Evolutionary conservation across 2,888 invertebrate species (phyloP).

Genomic region (Mesoligia furuncula): DNA sequence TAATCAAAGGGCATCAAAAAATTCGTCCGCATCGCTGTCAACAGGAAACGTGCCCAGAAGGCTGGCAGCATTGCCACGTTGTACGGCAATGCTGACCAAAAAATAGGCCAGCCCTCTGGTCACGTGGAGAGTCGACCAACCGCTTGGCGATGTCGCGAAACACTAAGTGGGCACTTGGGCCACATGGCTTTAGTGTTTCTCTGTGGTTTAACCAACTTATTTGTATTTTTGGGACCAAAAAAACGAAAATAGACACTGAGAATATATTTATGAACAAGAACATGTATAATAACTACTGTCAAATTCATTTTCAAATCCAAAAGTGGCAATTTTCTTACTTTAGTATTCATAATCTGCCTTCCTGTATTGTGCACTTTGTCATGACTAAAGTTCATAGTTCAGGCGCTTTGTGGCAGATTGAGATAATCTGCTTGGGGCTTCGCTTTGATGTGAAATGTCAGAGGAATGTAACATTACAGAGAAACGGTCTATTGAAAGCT

Average conservation of each 20-base stretch:
- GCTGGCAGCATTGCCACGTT: too few relatives aligned
- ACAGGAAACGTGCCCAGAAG: too few relatives aligned
- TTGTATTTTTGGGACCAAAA: not conserved
- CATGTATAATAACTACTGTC: not conserved
- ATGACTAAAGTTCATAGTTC: constrained; percentile 62
- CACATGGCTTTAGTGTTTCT: too few relatives aligned
- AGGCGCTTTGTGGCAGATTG: constrained; percentile 31
- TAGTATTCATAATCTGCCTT: constrained; percentile 20
- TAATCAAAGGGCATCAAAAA: too few relatives aligned
- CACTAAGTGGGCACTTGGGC: too few relatives aligned
- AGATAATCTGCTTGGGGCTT: constrained; percentile 25
- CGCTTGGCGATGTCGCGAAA: too few relatives aligned
- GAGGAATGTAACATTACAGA: constrained; percentile 8
- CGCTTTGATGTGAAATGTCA: constrained; percentile 43
- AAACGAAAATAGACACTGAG: not conserved
- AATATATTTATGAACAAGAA: not conserved
- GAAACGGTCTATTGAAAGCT: not conserved
- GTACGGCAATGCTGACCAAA: too few relatives aligned
- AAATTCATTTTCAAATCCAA: constrained; percentile 28
- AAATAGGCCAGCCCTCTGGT: too few relatives aligned
- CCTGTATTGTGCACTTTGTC: constrained; percentile 23
- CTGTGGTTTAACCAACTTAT: not conserved
- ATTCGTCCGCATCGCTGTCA: too few relatives aligned
- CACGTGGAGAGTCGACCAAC: too few relatives aligned
- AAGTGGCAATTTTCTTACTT: not conserved